Base-by-base conservation (phyloP, 2,888 invertebrate genomes). In the Allacma fusca region DNA sequence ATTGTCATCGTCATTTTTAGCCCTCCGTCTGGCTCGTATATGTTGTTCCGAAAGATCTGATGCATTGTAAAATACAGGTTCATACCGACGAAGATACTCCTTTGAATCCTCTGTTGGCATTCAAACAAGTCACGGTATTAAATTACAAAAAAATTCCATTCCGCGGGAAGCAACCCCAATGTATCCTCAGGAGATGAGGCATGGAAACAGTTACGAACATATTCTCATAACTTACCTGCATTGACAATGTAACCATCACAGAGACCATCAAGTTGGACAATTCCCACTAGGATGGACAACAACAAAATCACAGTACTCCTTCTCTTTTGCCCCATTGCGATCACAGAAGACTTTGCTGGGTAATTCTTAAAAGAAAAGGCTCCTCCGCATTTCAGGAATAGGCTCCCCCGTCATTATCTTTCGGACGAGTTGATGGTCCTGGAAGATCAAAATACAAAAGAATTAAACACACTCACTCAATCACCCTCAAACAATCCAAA, bases 11-110 rank as follows among this genome's bases (percentile, higher is more conserved):
- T 62, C 44, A 29, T 21, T 16, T 34, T 62, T 21, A 44, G 76
- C n/a, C 68, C 80, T 85, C 76, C 88, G 83, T 80, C 86, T 88
- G 76, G 86, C 86, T 69, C 88, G 84, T 78, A 85, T 86, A 84
- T 89, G 90, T 83, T 89, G 88, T 43, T 85, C 84, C 77, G 86
- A 85, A 80, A 89, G 85, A 28, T 86, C 85, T 72, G 85, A 85
- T 62, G 89, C 91, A 88, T 93, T 91, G 88, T 93, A 94, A 86
- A 89, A 89, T 84, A 93, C 92, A 80, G 92, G 91, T 88, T 94
- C 94, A 90, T 92, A 94, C 88, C 94, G 91, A 80, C 91, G 90
- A 16, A 81, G 26, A 29, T 65, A 77, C 12, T 59, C 43, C 34
- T 62, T 50, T 24, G 76, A 44, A 16, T 71, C 71, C 1, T n/a